Evolutionary conservation across 2,797 vertebrate genomes (phyloP).

Genomic region (Xiphophorus birchmanni): DNA sequence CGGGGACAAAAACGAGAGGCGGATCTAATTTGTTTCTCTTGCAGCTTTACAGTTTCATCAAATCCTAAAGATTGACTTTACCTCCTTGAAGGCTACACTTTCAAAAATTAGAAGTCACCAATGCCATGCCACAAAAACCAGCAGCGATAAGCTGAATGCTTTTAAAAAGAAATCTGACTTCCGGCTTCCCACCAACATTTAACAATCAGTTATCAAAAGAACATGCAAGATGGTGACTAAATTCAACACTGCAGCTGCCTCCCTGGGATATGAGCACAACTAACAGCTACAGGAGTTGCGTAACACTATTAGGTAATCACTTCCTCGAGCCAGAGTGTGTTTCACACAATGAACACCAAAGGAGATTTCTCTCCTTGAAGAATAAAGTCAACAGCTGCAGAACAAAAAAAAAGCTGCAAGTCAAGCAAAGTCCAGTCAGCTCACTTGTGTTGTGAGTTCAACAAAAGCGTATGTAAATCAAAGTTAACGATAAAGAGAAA

Average conservation of each 20-base stretch:
- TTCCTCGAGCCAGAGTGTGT: slow-evolving; percentile 3
- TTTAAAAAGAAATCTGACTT: background rate
- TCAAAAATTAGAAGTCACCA: background rate
- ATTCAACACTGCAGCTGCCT: slow-evolving; percentile 12
- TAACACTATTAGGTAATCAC: slow-evolving; percentile 19
- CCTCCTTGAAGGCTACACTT: background rate
- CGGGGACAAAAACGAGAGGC: background rate
- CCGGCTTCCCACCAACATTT: background rate
- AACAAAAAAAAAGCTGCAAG: background rate
- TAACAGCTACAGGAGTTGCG: slow-evolving; percentile 12
- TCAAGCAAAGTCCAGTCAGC: background rate
- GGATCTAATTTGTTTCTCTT: background rate
- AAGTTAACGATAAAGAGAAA: background rate
- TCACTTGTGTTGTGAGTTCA: background rate
- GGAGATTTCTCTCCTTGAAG: background rate
- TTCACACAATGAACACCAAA: slow-evolving; percentile 6
- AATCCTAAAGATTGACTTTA: background rate
- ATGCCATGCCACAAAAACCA: background rate
- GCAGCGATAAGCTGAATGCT: background rate
- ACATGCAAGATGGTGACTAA: background rate
- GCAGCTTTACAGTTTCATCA: background rate
- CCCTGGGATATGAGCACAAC: background rate
- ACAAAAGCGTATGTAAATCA: background rate
- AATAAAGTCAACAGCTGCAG: slow-evolving; percentile 2
- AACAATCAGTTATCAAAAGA: background rate